phyloP scores from a whole-genome alignment of 2,797 vertebrate species.

The Spondyliosoma cantharus region DNA sequence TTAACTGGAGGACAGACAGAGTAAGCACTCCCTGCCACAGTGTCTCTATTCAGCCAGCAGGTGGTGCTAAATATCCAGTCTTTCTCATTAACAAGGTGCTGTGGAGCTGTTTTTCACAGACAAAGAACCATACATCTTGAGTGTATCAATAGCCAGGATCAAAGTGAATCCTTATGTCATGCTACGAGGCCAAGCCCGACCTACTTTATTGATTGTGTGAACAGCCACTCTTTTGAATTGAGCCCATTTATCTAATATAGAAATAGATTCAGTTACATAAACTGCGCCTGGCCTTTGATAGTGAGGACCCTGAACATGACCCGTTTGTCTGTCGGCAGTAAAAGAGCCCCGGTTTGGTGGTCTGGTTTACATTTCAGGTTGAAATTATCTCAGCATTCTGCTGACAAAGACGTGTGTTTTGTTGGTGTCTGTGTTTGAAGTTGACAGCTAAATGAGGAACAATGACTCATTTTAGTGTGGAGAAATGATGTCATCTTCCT shows the following conservation, averaged over 20 bases:
- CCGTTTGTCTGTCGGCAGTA: not conserved
- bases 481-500: slow-evolving; percentile 76
- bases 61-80: slow-evolving; percentile 61
- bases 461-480: slow-evolving; percentile 74
- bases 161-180: slow-evolving; percentile 47
- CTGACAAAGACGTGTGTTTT: slow-evolving; percentile 51
- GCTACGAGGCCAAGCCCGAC: not conserved
- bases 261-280: slow-evolving; percentile 39
- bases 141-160: slow-evolving; percentile 32
- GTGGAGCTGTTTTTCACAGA: slow-evolving; percentile 54
- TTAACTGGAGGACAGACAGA: not conserved
- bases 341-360: not conserved
- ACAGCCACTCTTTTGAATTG: slow-evolving; percentile 3
- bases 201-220: slow-evolving; percentile 39
- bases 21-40: not conserved
- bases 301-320: slow-evolving; percentile 2
- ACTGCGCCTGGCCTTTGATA: slow-evolving; percentile 17
- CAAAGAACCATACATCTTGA: slow-evolving; percentile 64
- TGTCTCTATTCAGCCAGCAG: slow-evolving; percentile 52
- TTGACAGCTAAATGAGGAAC: slow-evolving; percentile 67
- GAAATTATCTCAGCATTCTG: slow-evolving; percentile 46
- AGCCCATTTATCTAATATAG: slow-evolving; percentile 14
- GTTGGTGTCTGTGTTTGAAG: slow-evolving; percentile 57
- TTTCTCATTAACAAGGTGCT: not conserved
- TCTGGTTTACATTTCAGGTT: slow-evolving; percentile 49